Percentiles rank a stretch among this genome's conserved stretches.
Evolutionary conservation across 1,140 invertebrate genomes (phyloP).

Genomic region (Lordiphosa mommai): DNA sequence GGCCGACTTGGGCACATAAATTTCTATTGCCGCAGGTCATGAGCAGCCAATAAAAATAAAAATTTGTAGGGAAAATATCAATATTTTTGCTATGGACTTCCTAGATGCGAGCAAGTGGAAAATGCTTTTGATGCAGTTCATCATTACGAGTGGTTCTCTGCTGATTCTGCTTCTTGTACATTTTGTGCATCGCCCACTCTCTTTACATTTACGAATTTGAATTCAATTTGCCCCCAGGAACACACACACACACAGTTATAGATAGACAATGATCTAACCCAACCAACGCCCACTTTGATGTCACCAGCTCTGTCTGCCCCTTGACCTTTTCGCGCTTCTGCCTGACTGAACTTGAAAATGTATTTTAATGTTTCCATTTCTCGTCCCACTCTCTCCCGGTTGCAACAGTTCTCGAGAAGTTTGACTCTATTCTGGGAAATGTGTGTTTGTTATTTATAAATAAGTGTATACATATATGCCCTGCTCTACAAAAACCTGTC

Average conservation of each 20-base stretch:
- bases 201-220: slow-evolving; percentile 64
- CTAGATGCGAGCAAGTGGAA: slow-evolving; percentile 35
- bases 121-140: slow-evolving; percentile 29
- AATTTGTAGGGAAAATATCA: slow-evolving; percentile 8
- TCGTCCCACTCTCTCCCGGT: neutral
- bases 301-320: slow-evolving; percentile 12
- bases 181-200: too few relatives aligned
- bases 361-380: slow-evolving; percentile 21
- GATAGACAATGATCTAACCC: too few relatives aligned
- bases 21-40: slow-evolving; percentile 70
- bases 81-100: slow-evolving; percentile 25
- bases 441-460: too few relatives aligned
- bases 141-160: neutral
- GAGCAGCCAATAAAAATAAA: slow-evolving; percentile 64
- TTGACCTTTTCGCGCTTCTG: slow-evolving; percentile 47
- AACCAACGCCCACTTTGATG: slow-evolving; percentile 18
- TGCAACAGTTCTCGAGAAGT: neutral
- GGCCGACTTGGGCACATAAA: slow-evolving; percentile 26
- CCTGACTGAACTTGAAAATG: slow-evolving; percentile 64
- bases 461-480: too few relatives aligned
- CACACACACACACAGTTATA: slow-evolving; percentile 7
- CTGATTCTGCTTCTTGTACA: slow-evolving; percentile 3
- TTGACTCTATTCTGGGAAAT: neutral
- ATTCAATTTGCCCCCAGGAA: slow-evolving; percentile 69
- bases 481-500: too few relatives aligned